Percentiles rank a stretch among this genome's conserved stretches.
Conservation (phyloP, 2,888 invertebrate genomes). For the Sesia bembeciformis region DNA sequence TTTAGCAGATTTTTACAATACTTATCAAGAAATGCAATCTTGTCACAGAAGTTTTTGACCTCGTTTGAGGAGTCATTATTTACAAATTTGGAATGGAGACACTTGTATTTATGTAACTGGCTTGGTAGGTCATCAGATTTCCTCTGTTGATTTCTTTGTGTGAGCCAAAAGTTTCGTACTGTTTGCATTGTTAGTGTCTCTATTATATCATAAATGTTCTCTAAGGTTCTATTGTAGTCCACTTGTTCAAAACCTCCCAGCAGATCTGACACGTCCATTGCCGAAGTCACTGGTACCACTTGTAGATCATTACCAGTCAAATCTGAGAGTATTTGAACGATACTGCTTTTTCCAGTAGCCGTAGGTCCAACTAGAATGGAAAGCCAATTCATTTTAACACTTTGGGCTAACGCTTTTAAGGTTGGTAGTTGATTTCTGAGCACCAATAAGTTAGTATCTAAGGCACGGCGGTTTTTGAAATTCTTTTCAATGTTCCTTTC, state of each 20-base stretch:
- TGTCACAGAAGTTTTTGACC: constrained; percentile 35
- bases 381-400: constrained; percentile 94
- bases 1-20: constrained; percentile 25
- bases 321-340: constrained; percentile 84
- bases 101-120: constrained; percentile 40
- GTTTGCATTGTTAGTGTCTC: constrained; percentile 69
- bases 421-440: constrained; percentile 76
- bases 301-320: constrained; percentile 83
- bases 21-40: constrained; percentile 32
- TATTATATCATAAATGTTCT: constrained; percentile 76
- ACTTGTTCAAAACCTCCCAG: constrained; percentile 98
- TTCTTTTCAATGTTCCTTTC: constrained; percentile 49
- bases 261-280: constrained; percentile 95
- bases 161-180: constrained; percentile 60
- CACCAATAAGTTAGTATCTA: constrained; percentile 56
- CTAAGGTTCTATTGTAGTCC: constrained; percentile 82
- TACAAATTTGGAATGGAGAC: constrained; percentile 20
- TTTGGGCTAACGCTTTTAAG: constrained; percentile 87
- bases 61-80: constrained; percentile 22
- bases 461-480: constrained; percentile 40
- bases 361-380: constrained; percentile 88
- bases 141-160: constrained; percentile 24
- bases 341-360: constrained; percentile 86
- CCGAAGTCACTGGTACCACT: constrained; percentile 88
- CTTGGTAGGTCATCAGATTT: constrained; percentile 36